Evolutionary conservation across 2,797 vertebrate genomes (phyloP).

Genomic region (Bryconaethiops microstoma): DNA sequence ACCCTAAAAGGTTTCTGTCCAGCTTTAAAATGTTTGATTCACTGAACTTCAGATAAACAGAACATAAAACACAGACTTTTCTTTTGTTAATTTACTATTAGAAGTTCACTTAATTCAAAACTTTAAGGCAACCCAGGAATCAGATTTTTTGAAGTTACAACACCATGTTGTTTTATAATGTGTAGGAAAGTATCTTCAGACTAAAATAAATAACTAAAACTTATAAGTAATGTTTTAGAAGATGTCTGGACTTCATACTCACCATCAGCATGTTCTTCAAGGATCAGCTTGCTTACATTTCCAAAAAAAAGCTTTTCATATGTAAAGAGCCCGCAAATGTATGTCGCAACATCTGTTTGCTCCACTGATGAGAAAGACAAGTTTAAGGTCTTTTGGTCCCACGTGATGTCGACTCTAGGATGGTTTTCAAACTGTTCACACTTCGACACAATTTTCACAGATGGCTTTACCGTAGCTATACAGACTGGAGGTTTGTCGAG

Average conservation of each 20-base stretch:
- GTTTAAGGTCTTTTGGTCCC: not conserved
- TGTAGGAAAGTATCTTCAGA: too few species aligned
- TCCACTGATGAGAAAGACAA: slow-evolving; percentile 18
- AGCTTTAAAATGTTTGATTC: too few species aligned
- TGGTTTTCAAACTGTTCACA: slow-evolving; percentile 3
- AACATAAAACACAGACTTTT: too few species aligned
- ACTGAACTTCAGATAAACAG: too few species aligned
- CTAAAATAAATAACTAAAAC: not conserved
- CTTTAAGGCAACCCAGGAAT: too few species aligned
- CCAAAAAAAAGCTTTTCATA: not conserved
- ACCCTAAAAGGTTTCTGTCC: too few species aligned
- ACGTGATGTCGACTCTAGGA: slow-evolving; percentile 2
- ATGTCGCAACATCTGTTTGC: not conserved
- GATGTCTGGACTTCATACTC: not conserved
- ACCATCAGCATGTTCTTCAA: not conserved
- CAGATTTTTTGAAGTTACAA: too few species aligned
- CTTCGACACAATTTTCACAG: not conserved
- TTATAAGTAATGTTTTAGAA: not conserved
- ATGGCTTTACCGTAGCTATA: not conserved
- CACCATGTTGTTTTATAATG: too few species aligned
- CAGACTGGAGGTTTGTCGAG: not conserved
- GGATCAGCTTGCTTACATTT: slow-evolving; percentile 4
- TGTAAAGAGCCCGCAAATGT: not conserved
- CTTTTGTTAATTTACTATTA: too few species aligned
- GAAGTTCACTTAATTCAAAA: too few species aligned